phyloP scores from a whole-genome alignment of 2,888 invertebrate species.

The Dryomyza anilis region DNA sequence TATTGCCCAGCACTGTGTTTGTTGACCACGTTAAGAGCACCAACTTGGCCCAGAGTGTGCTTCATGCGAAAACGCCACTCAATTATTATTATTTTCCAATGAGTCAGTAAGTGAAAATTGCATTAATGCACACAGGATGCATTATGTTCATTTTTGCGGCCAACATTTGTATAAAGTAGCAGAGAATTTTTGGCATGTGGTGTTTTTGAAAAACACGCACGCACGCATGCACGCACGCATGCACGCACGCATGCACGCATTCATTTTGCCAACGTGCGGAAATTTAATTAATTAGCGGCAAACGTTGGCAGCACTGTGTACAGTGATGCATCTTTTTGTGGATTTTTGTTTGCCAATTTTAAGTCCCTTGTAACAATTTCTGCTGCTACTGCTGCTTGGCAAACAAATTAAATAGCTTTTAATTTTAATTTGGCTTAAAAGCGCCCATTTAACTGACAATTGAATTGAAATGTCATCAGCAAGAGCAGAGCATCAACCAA shows the following conservation, averaged over 20 bases:
- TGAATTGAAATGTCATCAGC: conserved; percentile 7
- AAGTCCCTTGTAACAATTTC: not conserved
- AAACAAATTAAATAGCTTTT: conserved; percentile 1
- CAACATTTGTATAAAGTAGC: not conserved
- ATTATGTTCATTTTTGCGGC: no score
- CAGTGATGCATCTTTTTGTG: no score
- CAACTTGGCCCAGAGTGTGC: not conserved
- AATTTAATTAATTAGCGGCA: conserved; percentile 25
- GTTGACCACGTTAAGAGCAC: no score
- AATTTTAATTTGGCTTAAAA: not conserved
- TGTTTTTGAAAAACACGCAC: not conserved
- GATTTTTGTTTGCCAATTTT: not conserved
- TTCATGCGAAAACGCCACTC: not conserved
- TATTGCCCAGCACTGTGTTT: no score
- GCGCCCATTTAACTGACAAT: not conserved
- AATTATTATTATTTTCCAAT: not conserved
- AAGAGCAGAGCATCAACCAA: not conserved
- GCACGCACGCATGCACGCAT: conserved; percentile 3
- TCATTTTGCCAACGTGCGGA: conserved; percentile 2
- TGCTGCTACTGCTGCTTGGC: not conserved
- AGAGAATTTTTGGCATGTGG: not conserved
- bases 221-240: no score
- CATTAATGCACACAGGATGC: not conserved
- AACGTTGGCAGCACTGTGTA: not conserved
- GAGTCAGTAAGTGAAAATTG: not conserved